These are phyloP conservation scores for Protobothrops mucrosquamatus DNA, from an alignment of 2,113 vertebrate species.

Conservation along the genomic window DNA sequence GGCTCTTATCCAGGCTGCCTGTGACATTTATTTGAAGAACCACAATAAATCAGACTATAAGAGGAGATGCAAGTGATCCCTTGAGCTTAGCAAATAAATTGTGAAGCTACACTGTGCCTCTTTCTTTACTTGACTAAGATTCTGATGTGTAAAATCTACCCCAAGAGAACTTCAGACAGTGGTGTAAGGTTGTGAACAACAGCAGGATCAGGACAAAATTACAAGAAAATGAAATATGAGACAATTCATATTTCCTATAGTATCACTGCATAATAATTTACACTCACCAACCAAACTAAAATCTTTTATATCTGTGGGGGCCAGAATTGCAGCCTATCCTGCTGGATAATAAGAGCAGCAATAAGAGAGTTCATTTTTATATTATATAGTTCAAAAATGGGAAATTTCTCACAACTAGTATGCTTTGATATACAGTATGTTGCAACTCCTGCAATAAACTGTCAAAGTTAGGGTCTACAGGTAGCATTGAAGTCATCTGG, in stretches of 20 bases:
- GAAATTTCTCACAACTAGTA: background rate
- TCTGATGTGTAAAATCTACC: conserved; percentile 1
- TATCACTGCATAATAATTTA: background rate
- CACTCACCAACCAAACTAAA: background rate
- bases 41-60: conserved; percentile 23
- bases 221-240: background rate
- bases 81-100: conserved; percentile 27
- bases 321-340: background rate
- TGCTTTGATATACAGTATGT: background rate
- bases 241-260: background rate
- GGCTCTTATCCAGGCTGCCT: conserved; percentile 2
- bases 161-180: background rate
- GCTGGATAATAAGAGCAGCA: background rate
- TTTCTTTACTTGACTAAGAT: background rate
- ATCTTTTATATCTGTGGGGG: background rate
- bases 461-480: background rate
- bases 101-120: background rate
- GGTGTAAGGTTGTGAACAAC: background rate
- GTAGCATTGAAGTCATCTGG: background rate
- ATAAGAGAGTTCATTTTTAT: background rate
- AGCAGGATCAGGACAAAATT: background rate
- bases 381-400: background rate
- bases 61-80: conserved; percentile 5
- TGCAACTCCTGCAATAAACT: background rate
- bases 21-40: conserved; percentile 24